Evolutionary conservation across 1,140 invertebrate genomes (phyloP), one percentile per base, ranked within the genome.

Genomic region (Daktulosphaira vitifoliae): DNA sequence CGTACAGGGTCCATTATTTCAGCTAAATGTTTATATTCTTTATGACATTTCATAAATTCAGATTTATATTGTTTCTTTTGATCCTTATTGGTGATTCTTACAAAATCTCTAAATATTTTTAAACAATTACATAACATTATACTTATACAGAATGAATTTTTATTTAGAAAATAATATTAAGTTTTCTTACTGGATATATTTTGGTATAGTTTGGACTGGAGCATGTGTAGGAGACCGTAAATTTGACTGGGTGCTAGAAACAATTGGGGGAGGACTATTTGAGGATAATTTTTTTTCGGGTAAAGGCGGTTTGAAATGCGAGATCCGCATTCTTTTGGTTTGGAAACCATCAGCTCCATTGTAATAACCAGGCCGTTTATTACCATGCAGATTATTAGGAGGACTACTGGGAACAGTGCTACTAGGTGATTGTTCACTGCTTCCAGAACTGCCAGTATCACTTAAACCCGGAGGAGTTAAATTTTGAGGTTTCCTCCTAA

Each of bases 11-110:
- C 85, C 7, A 94, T 84, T 67, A 84, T 78, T 49, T 79, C 76
- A 77, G 93, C 85, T 67, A 94, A 76, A 69, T 79, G 74, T 70
- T 82, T 76, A 76, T 96, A 95, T 76, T 93, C 90, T 53, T 80
- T 81, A 76, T 92, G 94, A 72, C 92, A 82, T 65, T 80, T 79
- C 72, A 87, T 86, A 74, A 95, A 96, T 74, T 93, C 90, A 68
- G 84, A 81, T 77, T 92, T 94, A 77, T 95, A 96, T 70, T 81
- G 80, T 67, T 82, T 80, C 70, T 89, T 81, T 77, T 92, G 88
- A 69, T 88, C 85, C 66, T 77, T 73, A 72, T 78, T 82, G 68
- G 75, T 82, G 71, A 96, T 93, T 68, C 81, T 81, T 67, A 83
- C 83, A 74, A 91, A 96, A 76, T 85, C 81, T 71, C 90, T 93